These are phyloP conservation scores for Zaprionus ornatus DNA, from an alignment of 1,140 invertebrate genomes.

Conservation along the genomic window DNA sequence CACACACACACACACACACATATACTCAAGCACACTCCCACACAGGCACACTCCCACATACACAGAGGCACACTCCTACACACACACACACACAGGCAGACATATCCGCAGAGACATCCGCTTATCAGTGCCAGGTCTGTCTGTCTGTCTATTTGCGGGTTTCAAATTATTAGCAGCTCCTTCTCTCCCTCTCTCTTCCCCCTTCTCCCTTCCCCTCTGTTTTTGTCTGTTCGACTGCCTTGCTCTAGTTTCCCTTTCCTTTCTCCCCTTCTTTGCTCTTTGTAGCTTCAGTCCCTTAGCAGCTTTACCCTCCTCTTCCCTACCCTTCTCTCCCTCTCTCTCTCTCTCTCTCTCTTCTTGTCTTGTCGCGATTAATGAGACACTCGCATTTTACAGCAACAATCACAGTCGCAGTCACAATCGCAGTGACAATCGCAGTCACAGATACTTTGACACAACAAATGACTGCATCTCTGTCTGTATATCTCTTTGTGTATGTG, in stretches of 20 bases:
- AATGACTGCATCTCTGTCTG: not conserved
- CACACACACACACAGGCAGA: not conserved
- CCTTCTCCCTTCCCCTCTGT: not conserved
- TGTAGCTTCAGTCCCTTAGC: not conserved
- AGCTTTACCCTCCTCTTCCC: not conserved
- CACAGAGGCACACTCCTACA: not conserved
- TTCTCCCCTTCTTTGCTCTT: not conserved
- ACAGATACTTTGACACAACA: not conserved
- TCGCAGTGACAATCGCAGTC: slow-evolving; percentile 4
- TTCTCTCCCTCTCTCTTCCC: not conserved
- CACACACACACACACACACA: not conserved
- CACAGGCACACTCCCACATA: not conserved
- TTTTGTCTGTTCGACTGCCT: slow-evolving; percentile 18
- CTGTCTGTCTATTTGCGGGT: slow-evolving; percentile 15
- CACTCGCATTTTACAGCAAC: slow-evolving; percentile 7
- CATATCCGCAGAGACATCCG: slow-evolving; percentile 9
- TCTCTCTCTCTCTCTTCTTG: not conserved
- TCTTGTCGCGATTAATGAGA: slow-evolving; percentile 50
- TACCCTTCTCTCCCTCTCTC: not conserved
- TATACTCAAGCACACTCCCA: not conserved
- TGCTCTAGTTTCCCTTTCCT: not conserved
- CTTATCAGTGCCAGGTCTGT: slow-evolving; percentile 23
- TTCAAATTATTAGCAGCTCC: slow-evolving; percentile 40
- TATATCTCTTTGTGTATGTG: not conserved
- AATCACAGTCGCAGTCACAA: not conserved